Evolutionary conservation across 2,888 invertebrate species (phyloP).

Genomic region (Conchocele bisecta): DNA sequence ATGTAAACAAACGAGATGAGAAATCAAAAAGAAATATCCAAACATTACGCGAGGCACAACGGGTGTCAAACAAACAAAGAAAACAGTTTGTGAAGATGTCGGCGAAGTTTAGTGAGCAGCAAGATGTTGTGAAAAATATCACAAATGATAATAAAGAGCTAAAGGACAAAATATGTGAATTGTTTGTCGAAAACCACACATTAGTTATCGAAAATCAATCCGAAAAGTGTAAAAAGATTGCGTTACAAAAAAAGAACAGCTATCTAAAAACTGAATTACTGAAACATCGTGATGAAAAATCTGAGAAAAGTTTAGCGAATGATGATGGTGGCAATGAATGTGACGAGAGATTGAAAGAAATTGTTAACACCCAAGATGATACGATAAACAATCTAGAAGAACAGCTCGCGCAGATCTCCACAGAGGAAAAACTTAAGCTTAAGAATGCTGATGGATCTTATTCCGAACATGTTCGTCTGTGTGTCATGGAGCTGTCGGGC

Average conservation of each 20-base stretch:
- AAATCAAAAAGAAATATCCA: not conserved
- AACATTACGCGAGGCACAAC: not conserved
- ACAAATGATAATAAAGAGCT: too few relatives aligned
- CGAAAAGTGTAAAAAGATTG: too few relatives aligned
- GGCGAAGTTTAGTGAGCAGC: too few relatives aligned
- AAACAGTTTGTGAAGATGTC: too few relatives aligned
- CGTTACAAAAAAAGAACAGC: too few relatives aligned
- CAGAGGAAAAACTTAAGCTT: not conserved
- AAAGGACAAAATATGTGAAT: too few relatives aligned
- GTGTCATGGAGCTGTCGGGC: constrained; percentile 35
- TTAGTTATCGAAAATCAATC: too few relatives aligned
- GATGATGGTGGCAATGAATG: not conserved
- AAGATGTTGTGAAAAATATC: too few relatives aligned
- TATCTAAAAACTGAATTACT: too few relatives aligned
- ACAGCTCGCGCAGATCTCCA: not conserved
- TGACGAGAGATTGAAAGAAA: not conserved
- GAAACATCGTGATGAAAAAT: too few relatives aligned
- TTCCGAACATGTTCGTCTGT: constrained; percentile 29
- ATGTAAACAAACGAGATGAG: constrained; percentile 28
- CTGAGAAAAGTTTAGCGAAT: not conserved
- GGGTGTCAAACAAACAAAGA: too few relatives aligned
- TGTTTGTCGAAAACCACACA: too few relatives aligned
- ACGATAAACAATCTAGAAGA: not conserved
- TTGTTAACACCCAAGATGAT: not conserved
- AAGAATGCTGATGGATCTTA: constrained; percentile 27